These are phyloP conservation scores for Battus philenor DNA, from an alignment of 1,140 invertebrate genomes.

Conservation along the genomic window DNA sequence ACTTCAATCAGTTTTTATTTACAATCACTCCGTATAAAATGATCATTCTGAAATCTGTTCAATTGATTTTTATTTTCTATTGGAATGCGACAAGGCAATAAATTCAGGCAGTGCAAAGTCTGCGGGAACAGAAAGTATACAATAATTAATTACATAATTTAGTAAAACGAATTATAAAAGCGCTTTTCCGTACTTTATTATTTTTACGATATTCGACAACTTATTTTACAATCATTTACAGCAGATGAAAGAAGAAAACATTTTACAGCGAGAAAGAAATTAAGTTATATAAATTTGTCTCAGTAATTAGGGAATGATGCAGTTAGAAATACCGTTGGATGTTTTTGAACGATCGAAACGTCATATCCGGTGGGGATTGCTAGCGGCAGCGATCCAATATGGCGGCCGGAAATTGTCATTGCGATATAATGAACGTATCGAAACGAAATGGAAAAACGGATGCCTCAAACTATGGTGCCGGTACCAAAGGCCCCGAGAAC, in stretches of 20 bases:
- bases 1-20: too few relatives aligned
- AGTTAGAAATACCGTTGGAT: slow-evolving; percentile 1
- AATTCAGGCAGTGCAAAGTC: too few relatives aligned
- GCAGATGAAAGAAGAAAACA: background rate
- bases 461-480: too few relatives aligned
- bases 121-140: too few relatives aligned
- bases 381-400: slow-evolving; percentile 38
- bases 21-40: too few relatives aligned
- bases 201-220: background rate
- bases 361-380: slow-evolving; percentile 42
- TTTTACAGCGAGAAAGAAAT: background rate
- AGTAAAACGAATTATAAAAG: too few relatives aligned
- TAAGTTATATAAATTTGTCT: background rate
- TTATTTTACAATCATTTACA: background rate
- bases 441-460: slow-evolving; percentile 21
- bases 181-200: too few relatives aligned
- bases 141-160: too few relatives aligned
- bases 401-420: slow-evolving; percentile 41
- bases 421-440: slow-evolving; percentile 29
- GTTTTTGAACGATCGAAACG: slow-evolving; percentile 37
- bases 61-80: too few relatives aligned
- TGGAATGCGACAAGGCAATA: too few relatives aligned
- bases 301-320: background rate
- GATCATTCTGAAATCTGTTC: too few relatives aligned
- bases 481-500: too few relatives aligned